Conservation (phyloP, 2,797 vertebrate species). For the Petrocephalus schoutedeni region DNA sequence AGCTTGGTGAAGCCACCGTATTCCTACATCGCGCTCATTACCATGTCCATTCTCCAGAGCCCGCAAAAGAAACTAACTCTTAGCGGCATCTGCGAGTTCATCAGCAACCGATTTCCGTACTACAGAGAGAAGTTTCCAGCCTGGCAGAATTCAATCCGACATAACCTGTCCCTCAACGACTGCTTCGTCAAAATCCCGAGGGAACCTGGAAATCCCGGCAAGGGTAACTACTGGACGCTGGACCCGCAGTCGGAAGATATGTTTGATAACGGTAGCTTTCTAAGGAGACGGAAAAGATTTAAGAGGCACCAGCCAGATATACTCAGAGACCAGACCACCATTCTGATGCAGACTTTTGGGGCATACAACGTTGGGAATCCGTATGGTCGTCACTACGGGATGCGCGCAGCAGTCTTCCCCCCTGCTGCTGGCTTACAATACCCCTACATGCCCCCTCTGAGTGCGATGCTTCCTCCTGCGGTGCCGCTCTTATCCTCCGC, state of each 20-base stretch:
- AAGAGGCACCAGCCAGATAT: slow-evolving; percentile 89
- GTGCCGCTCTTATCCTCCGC: slow-evolving; percentile 86
- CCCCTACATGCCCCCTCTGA: slow-evolving; percentile 86
- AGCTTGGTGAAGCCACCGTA: slow-evolving; percentile 95
- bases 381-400: slow-evolving; percentile 87
- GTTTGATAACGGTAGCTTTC: slow-evolving; percentile 92
- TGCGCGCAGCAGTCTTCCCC: slow-evolving; percentile 72
- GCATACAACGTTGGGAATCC: slow-evolving; percentile 87
- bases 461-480: slow-evolving; percentile 83
- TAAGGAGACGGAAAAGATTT: slow-evolving; percentile 82
- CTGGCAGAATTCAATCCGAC: slow-evolving; percentile 91
- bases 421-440: slow-evolving; percentile 81
- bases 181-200: slow-evolving; percentile 92
- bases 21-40: slow-evolving; percentile 96
- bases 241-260: slow-evolving; percentile 94
- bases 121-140: slow-evolving; percentile 92
- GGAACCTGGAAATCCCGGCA: slow-evolving; percentile 92
- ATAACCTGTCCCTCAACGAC: slow-evolving; percentile 90
- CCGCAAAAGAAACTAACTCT: slow-evolving; percentile 93
- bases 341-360: slow-evolving; percentile 98
- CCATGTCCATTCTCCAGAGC: slow-evolving; percentile 96
- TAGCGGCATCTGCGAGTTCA: slow-evolving; percentile 97
- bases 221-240: slow-evolving; percentile 98
- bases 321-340: slow-evolving; percentile 89
- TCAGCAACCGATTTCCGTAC: slow-evolving; percentile 88